Conservation (phyloP, 2,797 vertebrate genomes). For the Capromys pilorides region DNA sequence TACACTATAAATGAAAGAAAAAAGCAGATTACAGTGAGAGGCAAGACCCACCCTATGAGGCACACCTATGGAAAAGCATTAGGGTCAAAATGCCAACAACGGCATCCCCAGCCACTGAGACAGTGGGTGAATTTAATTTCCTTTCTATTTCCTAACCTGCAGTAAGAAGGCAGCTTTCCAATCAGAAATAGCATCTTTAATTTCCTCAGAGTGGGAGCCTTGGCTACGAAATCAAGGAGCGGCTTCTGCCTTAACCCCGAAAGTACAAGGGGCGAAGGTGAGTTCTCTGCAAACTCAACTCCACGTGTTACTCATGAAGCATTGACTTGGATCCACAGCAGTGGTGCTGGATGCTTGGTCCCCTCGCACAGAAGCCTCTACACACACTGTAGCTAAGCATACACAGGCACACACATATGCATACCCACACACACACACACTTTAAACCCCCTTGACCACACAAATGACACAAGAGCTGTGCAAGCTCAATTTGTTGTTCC, state of each 20-base stretch:
- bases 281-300: background rate
- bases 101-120: fast-evolving
- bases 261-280: background rate
- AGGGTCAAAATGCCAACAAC: too few species aligned
- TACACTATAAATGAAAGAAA: background rate
- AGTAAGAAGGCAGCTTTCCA: background rate
- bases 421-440: background rate
- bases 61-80: background rate
- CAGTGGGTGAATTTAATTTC: background rate
- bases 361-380: background rate
- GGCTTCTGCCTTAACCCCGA: background rate
- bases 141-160: background rate
- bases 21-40: background rate
- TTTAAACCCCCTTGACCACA: background rate
- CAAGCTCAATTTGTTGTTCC: fast-evolving
- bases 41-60: background rate
- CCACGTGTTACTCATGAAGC: background rate
- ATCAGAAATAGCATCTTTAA: background rate
- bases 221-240: background rate
- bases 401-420: too few species aligned
- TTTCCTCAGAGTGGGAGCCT: background rate
- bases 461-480: background rate
- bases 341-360: fast-evolving
- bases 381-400: background rate
- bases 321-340: background rate